Percentiles rank a stretch among this genome's conserved stretches.
Evolutionary conservation across 2,113 vertebrate species (phyloP).

Genomic region (Cacatua alba): DNA sequence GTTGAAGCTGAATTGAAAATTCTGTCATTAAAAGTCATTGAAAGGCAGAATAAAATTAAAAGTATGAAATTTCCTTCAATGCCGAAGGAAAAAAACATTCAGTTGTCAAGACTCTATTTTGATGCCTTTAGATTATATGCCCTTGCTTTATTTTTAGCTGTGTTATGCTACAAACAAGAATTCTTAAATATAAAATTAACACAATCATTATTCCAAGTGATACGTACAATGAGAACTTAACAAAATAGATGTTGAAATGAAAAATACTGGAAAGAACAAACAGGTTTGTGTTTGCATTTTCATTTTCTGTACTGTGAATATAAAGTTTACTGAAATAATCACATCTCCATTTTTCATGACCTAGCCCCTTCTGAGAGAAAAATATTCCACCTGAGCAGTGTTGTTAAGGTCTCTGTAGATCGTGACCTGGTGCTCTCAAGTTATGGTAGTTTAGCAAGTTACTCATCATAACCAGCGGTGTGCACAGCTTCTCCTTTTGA

Average conservation of each 20-base stretch:
- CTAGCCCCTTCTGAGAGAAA: neutral
- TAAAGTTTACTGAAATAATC: neutral
- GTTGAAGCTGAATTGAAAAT: constrained; percentile 28
- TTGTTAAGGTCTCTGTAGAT: neutral
- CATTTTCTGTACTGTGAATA: neutral
- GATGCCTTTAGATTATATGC: neutral
- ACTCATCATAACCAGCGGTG: neutral
- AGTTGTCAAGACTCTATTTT: neutral
- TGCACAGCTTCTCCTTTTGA: neutral
- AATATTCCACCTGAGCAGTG: neutral
- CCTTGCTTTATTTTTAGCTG: constrained; percentile 14
- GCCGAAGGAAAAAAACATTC: neutral
- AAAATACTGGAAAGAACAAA: neutral
- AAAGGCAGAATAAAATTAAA: neutral
- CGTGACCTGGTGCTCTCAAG: accelerated
- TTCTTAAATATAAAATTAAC: neutral
- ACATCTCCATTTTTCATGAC: accelerated
- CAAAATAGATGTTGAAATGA: neutral
- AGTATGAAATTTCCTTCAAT: neutral
- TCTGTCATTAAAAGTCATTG: neutral
- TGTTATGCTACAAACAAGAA: neutral
- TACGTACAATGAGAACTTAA: neutral
- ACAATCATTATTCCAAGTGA: neutral
- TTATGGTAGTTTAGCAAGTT: neutral
- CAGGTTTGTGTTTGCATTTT: neutral